These are phyloP conservation scores for Rhinichthys osculus DNA, from an alignment of 2,797 vertebrate species.

Conservation along the genomic window DNA sequence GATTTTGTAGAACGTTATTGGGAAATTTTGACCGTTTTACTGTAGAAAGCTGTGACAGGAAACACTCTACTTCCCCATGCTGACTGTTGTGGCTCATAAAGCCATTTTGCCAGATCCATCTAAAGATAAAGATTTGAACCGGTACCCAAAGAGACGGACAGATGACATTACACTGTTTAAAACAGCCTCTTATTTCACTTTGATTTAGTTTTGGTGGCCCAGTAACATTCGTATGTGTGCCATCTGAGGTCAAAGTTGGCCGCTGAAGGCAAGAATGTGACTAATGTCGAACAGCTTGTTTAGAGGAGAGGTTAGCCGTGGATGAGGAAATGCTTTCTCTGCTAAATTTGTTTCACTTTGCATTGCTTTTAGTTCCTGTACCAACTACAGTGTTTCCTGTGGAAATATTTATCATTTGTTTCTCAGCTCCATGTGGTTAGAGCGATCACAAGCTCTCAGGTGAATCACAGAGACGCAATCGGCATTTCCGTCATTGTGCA, in stretches of 20 bases:
- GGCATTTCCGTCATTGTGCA: background rate
- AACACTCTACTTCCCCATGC: conserved; percentile 59
- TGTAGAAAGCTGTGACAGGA: conserved; percentile 43
- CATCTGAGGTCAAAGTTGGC: background rate
- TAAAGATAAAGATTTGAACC: background rate
- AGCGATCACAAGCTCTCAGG: conserved; percentile 10
- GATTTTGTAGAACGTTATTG: conserved; percentile 1
- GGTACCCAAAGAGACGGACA: background rate
- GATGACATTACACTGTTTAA: conserved; percentile 2
- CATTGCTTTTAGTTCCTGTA: conserved; percentile 43
- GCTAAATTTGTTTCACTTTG: conserved; percentile 4
- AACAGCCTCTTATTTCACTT: background rate
- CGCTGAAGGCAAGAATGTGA: background rate
- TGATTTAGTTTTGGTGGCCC: background rate
- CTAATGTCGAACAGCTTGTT: background rate
- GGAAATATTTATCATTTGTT: conserved; percentile 49
- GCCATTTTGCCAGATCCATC: conserved; percentile 9
- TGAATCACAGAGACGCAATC: background rate
- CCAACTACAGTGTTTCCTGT: conserved; percentile 57
- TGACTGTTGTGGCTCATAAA: conserved; percentile 24
- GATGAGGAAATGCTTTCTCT: conserved; percentile 53
- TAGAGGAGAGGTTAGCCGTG: conserved; percentile 16
- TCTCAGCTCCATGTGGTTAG: conserved; percentile 35
- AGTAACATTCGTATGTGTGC: background rate
- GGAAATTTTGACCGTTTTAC: conserved; percentile 37